Base-by-base conservation (phyloP, 2,113 vertebrate genomes). In the Ptilorrhoa leucosticta region DNA sequence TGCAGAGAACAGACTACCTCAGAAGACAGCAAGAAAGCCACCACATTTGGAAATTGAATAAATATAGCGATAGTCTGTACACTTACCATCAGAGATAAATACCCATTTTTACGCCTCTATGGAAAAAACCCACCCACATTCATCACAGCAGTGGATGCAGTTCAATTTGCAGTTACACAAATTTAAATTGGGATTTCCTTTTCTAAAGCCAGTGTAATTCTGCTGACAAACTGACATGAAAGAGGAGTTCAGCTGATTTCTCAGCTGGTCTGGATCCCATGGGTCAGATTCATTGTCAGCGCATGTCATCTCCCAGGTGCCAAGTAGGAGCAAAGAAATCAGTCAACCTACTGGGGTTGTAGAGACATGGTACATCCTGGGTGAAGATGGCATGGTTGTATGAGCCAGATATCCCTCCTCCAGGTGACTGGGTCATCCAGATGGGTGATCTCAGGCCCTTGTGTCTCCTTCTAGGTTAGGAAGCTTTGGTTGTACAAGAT, bases 221-320 rank as follows among this genome's bases (percentile, higher is more conserved):
- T 70, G 20, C 50, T 48, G 30, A 13, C 37, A 61, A 39, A 85
- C 30, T 26, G 33, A 42, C 42, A 16, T 1, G 15, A 45, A 65
- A 45, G 16, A 54, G 12, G 21, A 73, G 23, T 33, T 53, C 37
- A 75, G 9, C 17, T 54, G 64, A n/a, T 27, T 35, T 23, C 31
- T 31, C 37, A 57, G 0, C 7, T 2, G 0, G 5, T 20, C 19
- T 39, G 24, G n/a, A 56, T n/a, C n/a, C 73, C 47, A 23, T 0
- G 15, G 50, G n/a, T 9, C 31, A 78, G 60, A n/a, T 15, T 47
- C 4, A 13, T 7, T 3, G 5, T 13, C n/a, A n/a, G 22, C 45
- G 22, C 31, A 7, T 2, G 5, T 10, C 54, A 31, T 28, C 4
- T 64, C 35, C n/a, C 60, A 78, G 22, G 10, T 19, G 35, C 20